Evolutionary conservation across 2,888 invertebrate species (phyloP), one percentile per base, ranked within the genome.

Genomic region (Anthrax anthrax): DNA sequence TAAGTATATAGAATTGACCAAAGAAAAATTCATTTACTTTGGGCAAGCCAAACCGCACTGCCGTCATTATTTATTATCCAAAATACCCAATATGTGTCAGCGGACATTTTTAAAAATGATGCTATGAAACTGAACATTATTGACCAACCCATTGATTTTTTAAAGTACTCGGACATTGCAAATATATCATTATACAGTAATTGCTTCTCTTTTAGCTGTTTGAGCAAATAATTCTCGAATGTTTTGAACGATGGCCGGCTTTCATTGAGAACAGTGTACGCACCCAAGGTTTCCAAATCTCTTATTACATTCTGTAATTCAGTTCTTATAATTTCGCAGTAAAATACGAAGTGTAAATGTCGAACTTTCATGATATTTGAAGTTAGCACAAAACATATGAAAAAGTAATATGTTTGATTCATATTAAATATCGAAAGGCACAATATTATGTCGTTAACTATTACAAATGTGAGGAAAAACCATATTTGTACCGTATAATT

Each of bases 51-150:
- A 27, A 27, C 5, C 9, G 9, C 1, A 27, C 12, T 18, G 2
- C 18, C 9, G 10, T 3, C 5, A 18, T 38, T 8, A 14, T 18
- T 5, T 8, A 18, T 4, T 13, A 36, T 27, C 39, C 34, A 42
- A 42, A 37, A 37, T 6, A 18, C 29, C 46, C 46, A 46, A 18
- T 37, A 46, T 32, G 42, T 18, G 42, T 46, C 38, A 6, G 46
- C 17, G 12, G 18, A 27, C 13, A 42, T 42, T 32, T 32, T 38
- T 3, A 32, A 13, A 18, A 38, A 46, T 18, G 6, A 29, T 10
- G 18, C 38, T n/a, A 46, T n/a, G 14, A 29, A 38, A 8, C 14
- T 42, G 6, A 14, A 27, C 13, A 17, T 29, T 13, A 46, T 4
- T 29, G 46, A 42, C 38, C 42, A 42, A 17, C 46, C 42, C 14